Conservation (phyloP, 2,113 vertebrate species). For the Actenoides hombroni region DNA sequence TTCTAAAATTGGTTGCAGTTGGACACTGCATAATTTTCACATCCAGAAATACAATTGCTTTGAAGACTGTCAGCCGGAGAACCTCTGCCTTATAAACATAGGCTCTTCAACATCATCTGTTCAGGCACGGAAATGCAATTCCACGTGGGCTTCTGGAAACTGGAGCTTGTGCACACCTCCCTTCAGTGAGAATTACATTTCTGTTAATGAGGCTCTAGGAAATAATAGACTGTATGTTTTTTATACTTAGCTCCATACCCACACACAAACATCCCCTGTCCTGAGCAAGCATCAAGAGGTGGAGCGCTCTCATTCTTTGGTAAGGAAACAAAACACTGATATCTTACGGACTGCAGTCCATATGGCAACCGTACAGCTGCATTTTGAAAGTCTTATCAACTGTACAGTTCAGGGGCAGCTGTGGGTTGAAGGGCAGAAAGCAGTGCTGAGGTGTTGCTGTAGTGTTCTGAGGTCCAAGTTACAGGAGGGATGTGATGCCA, state of each 20-base stretch:
- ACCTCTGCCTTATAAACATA: background rate
- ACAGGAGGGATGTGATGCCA: background rate
- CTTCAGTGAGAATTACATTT: background rate
- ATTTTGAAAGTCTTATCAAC: background rate
- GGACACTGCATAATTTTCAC: background rate
- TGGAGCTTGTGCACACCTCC: background rate
- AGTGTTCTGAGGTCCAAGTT: background rate
- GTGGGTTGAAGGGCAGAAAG: background rate
- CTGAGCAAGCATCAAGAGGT: background rate
- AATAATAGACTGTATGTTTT: background rate
- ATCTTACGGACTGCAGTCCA: background rate
- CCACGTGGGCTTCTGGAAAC: background rate
- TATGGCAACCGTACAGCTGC: background rate
- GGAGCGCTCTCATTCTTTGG: rapidly evolving
- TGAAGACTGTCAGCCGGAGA: background rate
- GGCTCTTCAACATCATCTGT: background rate
- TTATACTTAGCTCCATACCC: background rate
- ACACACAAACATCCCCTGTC: background rate
- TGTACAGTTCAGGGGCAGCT: background rate
- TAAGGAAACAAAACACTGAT: background rate
- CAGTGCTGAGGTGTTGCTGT: background rate
- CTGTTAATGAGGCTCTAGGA: background rate
- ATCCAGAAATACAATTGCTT: background rate
- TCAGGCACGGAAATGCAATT: background rate
- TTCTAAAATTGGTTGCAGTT: background rate